Conservation (phyloP, 92 coral and sea anemone genomes). For the Phenganax stokvisi region DNA sequence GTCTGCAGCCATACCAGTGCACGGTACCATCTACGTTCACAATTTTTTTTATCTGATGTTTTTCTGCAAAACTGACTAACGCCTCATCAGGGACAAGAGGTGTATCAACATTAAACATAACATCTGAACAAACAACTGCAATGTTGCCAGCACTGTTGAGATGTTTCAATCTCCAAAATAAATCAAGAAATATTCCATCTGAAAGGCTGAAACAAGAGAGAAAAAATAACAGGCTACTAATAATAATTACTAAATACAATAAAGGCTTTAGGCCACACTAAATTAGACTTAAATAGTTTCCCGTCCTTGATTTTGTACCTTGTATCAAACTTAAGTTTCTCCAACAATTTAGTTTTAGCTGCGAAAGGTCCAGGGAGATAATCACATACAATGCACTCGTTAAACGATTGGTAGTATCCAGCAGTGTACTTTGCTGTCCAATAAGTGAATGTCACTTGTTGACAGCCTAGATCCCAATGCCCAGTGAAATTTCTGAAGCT, state of each 20-base stretch:
- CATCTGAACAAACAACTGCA: constrained; percentile 83
- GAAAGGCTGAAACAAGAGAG: constrained; percentile 47
- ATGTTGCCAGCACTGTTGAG: constrained; percentile 37
- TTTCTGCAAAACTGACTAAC: constrained; percentile 31
- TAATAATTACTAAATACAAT: too few species aligned
- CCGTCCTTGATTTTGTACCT: constrained; percentile 43
- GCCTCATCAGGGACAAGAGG: constrained; percentile 49
- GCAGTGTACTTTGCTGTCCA: constrained; percentile 73
- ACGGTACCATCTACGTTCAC: constrained; percentile 16
- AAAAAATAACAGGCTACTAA: not conserved
- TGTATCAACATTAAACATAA: constrained; percentile 73
- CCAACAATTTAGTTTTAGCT: constrained; percentile 64
- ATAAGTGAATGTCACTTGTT: constrained; percentile 67
- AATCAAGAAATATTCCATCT: constrained; percentile 72
- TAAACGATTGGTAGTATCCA: constrained; percentile 77
- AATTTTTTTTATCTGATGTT: constrained; percentile 28
- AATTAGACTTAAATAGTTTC: not conserved
- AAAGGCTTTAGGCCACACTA: not conserved
- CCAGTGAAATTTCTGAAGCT: constrained; percentile 68
- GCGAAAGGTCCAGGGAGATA: constrained; percentile 74
- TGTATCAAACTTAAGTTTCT: constrained; percentile 55
- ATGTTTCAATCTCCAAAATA: constrained; percentile 70
- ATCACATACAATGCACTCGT: constrained; percentile 79
- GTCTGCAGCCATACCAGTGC: constrained; percentile 17
- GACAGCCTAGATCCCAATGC: constrained; percentile 87